Evolutionary conservation across 92 coral and sea anemone genomes (phyloP).

Genomic region (Phenganax stokvisi): DNA sequence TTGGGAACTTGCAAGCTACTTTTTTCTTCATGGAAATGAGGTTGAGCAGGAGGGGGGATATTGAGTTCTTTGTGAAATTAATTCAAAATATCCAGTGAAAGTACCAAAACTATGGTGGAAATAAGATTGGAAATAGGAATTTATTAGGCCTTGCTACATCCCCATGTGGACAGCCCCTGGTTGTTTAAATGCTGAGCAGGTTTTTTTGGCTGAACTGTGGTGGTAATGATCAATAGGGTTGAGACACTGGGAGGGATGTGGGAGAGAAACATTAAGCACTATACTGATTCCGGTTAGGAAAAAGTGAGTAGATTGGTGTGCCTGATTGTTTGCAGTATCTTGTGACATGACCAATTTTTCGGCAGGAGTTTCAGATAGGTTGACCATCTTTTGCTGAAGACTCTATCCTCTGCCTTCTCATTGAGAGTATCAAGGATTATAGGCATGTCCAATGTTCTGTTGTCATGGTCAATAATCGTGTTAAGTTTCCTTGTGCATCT

Average conservation of each 20-base stretch:
- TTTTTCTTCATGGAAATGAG: not conserved
- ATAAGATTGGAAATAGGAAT: not conserved
- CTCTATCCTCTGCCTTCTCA: conserved; percentile 21
- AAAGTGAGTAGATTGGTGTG: not conserved
- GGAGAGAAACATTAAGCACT: not conserved
- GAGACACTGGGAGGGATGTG: not conserved
- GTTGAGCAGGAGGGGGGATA: not conserved
- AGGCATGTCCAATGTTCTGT: not conserved
- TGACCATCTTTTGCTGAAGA: conserved; percentile 29
- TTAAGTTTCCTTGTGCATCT: not conserved
- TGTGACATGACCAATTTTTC: conserved; percentile 29
- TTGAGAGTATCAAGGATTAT: not conserved
- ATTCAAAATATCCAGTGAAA: not conserved
- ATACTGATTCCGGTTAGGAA: not conserved
- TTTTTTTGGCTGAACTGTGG: not conserved
- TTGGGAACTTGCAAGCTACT: not conserved
- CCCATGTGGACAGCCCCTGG: not conserved
- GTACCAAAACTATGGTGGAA: not conserved
- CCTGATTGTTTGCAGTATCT: conserved; percentile 6
- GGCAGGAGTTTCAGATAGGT: conserved; percentile 41
- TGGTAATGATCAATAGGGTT: not conserved
- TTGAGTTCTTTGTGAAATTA: not conserved
- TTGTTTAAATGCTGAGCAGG: conserved; percentile 2
- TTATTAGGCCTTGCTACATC: not conserved
- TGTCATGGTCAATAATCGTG: conserved; percentile 12